Conservation (phyloP, 2,113 vertebrate species). For the Burhinus bistriatus region DNA sequence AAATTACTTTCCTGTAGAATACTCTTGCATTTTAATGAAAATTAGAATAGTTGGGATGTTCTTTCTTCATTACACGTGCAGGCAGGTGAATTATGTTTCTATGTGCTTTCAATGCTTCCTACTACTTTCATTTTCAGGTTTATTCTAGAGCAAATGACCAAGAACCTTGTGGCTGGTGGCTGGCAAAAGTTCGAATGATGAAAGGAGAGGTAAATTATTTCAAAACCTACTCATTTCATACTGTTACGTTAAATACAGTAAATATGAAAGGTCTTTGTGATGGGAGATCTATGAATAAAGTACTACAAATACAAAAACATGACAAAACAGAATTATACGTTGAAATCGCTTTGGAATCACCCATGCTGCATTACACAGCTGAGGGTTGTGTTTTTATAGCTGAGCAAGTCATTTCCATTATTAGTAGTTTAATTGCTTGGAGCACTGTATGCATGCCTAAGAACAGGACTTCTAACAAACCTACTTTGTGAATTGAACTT, state of each 20-base stretch:
- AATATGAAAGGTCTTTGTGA: not conserved
- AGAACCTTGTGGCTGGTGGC: slow-evolving; percentile 86
- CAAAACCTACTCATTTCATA: not conserved
- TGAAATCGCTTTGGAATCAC: not conserved
- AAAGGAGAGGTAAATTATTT: slow-evolving; percentile 80
- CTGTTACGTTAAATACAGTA: not conserved
- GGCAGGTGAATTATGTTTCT: not conserved
- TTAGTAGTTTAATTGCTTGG: not conserved
- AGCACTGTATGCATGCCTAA: not conserved
- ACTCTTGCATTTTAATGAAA: not conserved
- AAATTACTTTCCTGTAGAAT: not conserved
- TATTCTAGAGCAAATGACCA: slow-evolving; percentile 86
- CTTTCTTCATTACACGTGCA: fast-evolving
- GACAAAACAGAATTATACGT: not conserved
- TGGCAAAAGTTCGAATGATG: slow-evolving; percentile 87
- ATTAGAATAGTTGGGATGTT: not conserved
- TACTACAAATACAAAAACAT: not conserved
- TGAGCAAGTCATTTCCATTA: not conserved
- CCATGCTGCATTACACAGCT: not conserved
- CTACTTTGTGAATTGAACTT: not conserved
- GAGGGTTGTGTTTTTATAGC: not conserved
- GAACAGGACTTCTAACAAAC: not conserved
- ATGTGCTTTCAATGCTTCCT: not conserved
- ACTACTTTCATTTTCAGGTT: slow-evolving; percentile 57
- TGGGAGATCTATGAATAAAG: not conserved